These are phyloP conservation scores for Porites rus DNA, from an alignment of 92 coral and sea anemone species.

Conservation along the genomic window DNA sequence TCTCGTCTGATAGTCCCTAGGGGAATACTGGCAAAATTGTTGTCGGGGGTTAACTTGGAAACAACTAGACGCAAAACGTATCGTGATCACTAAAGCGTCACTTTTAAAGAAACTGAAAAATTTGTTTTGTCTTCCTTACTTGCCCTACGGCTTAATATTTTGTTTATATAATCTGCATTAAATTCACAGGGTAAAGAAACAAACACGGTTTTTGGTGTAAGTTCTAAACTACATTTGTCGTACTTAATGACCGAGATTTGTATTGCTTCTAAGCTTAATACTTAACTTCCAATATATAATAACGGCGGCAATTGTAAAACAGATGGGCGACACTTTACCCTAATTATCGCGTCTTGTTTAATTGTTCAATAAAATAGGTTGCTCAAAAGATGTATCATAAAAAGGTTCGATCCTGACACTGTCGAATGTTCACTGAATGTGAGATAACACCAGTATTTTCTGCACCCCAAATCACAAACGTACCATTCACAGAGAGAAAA, in stretches of 20 bases:
- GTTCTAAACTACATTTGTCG: no score
- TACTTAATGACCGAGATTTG: background rate
- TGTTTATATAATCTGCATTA: background rate
- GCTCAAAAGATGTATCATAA: slow-evolving; percentile 1
- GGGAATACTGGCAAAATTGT: background rate
- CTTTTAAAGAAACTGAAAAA: background rate
- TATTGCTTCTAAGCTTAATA: no score
- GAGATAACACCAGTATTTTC: slow-evolving; percentile 19
- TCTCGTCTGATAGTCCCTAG: background rate
- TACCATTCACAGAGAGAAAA: slow-evolving; percentile 27
- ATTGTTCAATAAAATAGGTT: slow-evolving; percentile 14
- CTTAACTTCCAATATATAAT: no score
- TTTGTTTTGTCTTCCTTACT: background rate
- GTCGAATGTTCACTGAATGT: slow-evolving; percentile 34
- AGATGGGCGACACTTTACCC: background rate
- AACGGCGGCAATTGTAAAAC: background rate
- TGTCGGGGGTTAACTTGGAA: background rate
- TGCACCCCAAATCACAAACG: slow-evolving; percentile 9
- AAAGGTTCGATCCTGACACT: background rate
- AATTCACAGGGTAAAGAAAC: background rate
- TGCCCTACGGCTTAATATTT: background rate
- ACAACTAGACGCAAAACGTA: background rate
- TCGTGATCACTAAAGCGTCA: background rate
- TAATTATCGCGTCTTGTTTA: background rate
- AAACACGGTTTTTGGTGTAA: background rate